Conservation (phyloP, 2,113 vertebrate species). For the Phaethon lepturus region DNA sequence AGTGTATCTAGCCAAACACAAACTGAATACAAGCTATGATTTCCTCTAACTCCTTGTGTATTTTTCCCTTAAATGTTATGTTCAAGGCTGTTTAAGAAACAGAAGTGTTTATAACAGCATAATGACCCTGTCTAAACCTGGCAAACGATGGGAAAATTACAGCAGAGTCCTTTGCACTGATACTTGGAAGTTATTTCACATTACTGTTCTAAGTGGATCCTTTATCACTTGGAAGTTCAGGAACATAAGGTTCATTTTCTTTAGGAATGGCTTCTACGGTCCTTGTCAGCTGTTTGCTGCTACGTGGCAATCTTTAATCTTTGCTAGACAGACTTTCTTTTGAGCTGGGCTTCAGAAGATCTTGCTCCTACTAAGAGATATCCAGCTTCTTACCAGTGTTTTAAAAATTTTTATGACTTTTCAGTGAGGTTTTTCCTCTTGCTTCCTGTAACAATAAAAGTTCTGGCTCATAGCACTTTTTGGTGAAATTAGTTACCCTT, state of each 20-base stretch:
- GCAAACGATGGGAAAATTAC: neutral
- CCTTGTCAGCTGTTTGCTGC: neutral
- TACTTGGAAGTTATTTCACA: neutral
- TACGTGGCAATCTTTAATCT: neutral
- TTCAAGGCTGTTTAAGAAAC: neutral
- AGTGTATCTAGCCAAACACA: neutral
- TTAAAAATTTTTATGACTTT: neutral
- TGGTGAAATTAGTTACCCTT: neutral
- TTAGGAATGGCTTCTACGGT: neutral
- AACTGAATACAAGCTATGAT: neutral
- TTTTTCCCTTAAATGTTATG: neutral
- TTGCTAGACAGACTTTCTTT: neutral
- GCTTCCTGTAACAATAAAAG: neutral
- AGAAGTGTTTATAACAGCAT: neutral
- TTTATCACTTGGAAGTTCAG: neutral
- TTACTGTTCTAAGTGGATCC: neutral
- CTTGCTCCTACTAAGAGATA: neutral
- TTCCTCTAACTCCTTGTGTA: neutral
- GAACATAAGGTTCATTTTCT: neutral
- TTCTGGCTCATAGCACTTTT: neutral
- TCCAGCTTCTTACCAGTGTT: neutral
- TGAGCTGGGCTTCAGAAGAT: neutral
- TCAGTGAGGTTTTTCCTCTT: neutral
- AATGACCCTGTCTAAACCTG: neutral
- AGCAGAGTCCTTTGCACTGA: neutral